Conservation (phyloP, 1,140 invertebrate genomes). For the Platorchestia sp. region DNA sequence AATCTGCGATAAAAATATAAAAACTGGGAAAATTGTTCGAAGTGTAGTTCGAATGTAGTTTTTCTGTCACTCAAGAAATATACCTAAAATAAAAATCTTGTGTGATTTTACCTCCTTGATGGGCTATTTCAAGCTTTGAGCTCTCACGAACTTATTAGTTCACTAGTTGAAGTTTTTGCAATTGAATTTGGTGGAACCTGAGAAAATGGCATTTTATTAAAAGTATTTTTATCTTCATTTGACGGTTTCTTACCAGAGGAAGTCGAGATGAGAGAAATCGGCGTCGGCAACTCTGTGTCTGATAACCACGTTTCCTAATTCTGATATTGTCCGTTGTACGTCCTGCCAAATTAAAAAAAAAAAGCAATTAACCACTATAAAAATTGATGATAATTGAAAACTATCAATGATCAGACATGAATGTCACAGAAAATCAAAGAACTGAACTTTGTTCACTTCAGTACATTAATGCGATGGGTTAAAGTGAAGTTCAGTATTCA, state of each 20-base stretch:
- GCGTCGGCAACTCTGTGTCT: slow-evolving; percentile 18
- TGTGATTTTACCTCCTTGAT: too few species aligned
- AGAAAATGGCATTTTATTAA: background rate
- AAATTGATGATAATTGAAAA: background rate
- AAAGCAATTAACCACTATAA: background rate
- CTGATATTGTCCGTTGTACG: background rate
- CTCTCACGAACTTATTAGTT: too few species aligned
- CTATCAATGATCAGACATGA: background rate
- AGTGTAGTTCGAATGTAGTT: too few species aligned
- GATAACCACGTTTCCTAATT: slow-evolving; percentile 28
- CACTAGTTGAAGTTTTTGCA: background rate
- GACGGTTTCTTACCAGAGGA: slow-evolving; percentile 17
- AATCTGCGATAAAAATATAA: background rate
- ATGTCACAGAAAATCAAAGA: background rate
- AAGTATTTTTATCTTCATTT: background rate
- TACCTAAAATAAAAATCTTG: too few species aligned
- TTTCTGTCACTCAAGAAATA: too few species aligned
- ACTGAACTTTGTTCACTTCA: too few species aligned
- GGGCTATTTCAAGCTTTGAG: too few species aligned
- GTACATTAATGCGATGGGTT: too few species aligned
- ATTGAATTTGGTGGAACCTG: background rate
- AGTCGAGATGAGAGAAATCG: slow-evolving; percentile 54
- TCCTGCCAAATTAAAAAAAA: background rate
- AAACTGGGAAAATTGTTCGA: too few species aligned
- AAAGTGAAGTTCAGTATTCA: too few species aligned